Base-by-base conservation (phyloP, 2,113 vertebrate genomes). In the Cyanoramphus novaezelandiae region DNA sequence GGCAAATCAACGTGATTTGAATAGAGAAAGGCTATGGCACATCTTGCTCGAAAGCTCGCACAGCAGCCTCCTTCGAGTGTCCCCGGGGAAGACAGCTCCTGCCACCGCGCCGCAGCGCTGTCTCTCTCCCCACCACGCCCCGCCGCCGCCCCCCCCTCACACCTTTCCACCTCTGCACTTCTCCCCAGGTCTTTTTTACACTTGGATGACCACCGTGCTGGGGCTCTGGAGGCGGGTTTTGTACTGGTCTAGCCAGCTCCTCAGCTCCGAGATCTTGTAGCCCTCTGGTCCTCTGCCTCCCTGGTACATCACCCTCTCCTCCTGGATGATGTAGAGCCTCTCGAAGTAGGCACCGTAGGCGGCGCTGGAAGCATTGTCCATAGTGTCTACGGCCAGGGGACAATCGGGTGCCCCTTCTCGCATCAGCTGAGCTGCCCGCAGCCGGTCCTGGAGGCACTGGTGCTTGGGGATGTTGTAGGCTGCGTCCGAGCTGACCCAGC, bases 271-370 rank as follows among this genome's bases (percentile, higher is more conserved):
- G 87, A 99, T 99, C 97, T 99, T 99, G 98, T 99, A 99, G 80
- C 99, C 99, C 67, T 99, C 99, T 5, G 99, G 99, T 63, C 99
- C 99, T 29, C 99, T 97, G 93, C 98, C 99, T 39, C 99, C 99
- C 97, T 99, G 99, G 95, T 99, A 99, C 95, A 99, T 98, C 92
- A 99, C 98, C 90, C 96, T 98, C 87, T 98, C 98, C 52, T 99
- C 98, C 97, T 98, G 98, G 85, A 99, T 97, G 90, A 99, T 97
- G 89, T 99, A 99, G 92, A 99, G 99, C 96, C 99, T 98, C 98
- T 99, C 99, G 89, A 99, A 99, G 98, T 99, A 99, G 55, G 99
- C 99, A n/a, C 99, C 99, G 79, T 99, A 99, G 96, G 99, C 99
- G 17, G 98, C 98, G 98, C 99, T 99, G 97, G 99, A 99, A 82